A percentile compares a stretch with the other conserved stretches of the same genome.
Evolutionary conservation across 1,140 invertebrate species (phyloP).

Genomic region (Euschistus heros): DNA sequence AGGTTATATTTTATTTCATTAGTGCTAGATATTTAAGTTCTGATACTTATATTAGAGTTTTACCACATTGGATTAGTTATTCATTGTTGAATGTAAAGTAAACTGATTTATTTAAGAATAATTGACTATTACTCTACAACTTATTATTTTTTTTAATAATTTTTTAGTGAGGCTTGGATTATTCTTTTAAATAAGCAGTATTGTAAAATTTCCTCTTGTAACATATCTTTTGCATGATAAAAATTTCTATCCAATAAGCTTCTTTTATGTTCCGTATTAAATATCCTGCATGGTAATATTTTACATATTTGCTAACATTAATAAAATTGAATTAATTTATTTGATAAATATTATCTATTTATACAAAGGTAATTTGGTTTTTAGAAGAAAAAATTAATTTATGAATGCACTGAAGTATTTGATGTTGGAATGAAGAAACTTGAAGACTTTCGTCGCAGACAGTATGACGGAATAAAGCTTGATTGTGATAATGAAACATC

Average conservation of each 20-base stretch:
- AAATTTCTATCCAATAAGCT: neutral
- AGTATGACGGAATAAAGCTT: neutral
- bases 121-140: too few relatives aligned
- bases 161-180: too few relatives aligned
- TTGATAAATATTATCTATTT: neutral
- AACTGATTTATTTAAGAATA: too few relatives aligned
- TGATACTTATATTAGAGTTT: neutral
- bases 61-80: neutral
- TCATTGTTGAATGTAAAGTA: neutral
- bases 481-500: neutral
- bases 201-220: too few relatives aligned
- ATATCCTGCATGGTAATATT: neutral
- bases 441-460: neutral
- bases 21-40: neutral
- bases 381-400: neutral
- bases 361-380: neutral
- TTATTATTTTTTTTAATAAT: too few relatives aligned
- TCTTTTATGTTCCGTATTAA: neutral
- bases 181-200: too few relatives aligned
- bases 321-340: too few relatives aligned
- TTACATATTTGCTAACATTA: neutral
- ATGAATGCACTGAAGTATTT: constrained; percentile 1
- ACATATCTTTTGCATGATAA: neutral
- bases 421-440: neutral
- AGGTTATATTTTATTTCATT: neutral